phyloP scores from a whole-genome alignment of 2,888 invertebrate species.

The Acronicta aceris region DNA sequence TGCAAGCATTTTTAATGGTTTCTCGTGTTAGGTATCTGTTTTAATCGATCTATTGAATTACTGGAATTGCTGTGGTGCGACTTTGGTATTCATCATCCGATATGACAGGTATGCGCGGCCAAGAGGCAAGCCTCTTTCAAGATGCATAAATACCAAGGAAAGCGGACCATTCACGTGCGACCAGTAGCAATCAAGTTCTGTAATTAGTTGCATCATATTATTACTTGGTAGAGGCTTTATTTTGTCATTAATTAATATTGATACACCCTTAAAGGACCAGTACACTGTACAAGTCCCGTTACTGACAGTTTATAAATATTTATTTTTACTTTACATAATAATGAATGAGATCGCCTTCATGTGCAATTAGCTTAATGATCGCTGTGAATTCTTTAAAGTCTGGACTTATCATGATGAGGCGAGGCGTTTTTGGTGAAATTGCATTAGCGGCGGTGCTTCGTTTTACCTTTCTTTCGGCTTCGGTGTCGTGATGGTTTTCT shows the following conservation, averaged over 20 bases:
- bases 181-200: slow-evolving; percentile 57
- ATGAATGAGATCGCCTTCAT: slow-evolving; percentile 45
- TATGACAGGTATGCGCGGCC: slow-evolving; percentile 35
- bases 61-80: slow-evolving; percentile 13
- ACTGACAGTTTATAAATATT: slow-evolving; percentile 16
- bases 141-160: slow-evolving; percentile 55
- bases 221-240: slow-evolving; percentile 38
- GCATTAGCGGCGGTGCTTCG: slow-evolving; percentile 16
- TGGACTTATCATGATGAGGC: slow-evolving; percentile 12
- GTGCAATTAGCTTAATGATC: slow-evolving; percentile 42
- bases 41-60: slow-evolving; percentile 20
- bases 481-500: slow-evolving; percentile 6
- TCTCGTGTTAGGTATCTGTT: slow-evolving; percentile 6
- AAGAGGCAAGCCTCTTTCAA: slow-evolving; percentile 47
- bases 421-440: slow-evolving; percentile 37
- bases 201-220: slow-evolving; percentile 60
- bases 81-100: slow-evolving; percentile 36
- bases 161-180: slow-evolving; percentile 60
- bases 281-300: slow-evolving; percentile 27
- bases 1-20: slow-evolving; percentile 1
- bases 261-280: slow-evolving; percentile 52
- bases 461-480: slow-evolving; percentile 17
- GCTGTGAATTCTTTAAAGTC: slow-evolving; percentile 23
- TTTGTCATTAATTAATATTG: slow-evolving; percentile 58
- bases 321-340: slow-evolving; percentile 11